Base-by-base conservation (phyloP, 2,797 vertebrate genomes). In the Anomalospiza imberbis region DNA sequence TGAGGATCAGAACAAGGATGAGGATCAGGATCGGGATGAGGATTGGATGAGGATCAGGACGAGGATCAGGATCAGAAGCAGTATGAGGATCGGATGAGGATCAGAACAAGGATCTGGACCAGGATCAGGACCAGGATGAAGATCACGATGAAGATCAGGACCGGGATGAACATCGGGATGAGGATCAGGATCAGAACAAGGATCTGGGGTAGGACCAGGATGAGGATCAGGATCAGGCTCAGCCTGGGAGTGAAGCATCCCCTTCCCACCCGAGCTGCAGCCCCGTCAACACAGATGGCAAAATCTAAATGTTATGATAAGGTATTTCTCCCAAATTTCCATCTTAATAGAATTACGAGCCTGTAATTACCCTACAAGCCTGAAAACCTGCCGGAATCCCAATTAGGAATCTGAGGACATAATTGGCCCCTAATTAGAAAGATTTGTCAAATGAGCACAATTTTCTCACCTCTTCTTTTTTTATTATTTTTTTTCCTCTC, bases 341-440 rank as follows among this genome's bases (percentile, higher is more conserved):
- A 96, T 94, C 90, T 92, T 94, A 88, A 96, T 96, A 95, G 96
- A 97, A 97, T 97, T 96, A 96, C 80, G 95, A 97, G 94, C 96
- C 97, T 97, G 94, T 97, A 97, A 98, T 98, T 98, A 97, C 87
- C 96, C 91, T 97, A 94, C 93, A 96, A 97, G 96, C 96, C 92
- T 97, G 93, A 98, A 96, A 97, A 96, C 97, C 97, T 97, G 96
- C 97, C 74, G 97, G 97, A 97, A 97, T 96, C 97, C 97, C 97
- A 97, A 94, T 97, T 97, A 97, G 94, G 94, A 97, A 97, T 97
- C 97, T 92, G 95, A 98, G 94, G 97, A 96, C 94, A 96, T 98
- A 98, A 98, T 93, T 97, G 97, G 97, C 93, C 97, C 96, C 96
- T 97, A 97, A 98, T 97, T 98, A 97, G 96, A 97, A 98, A 98